Evolutionary conservation across 2,797 vertebrate genomes (phyloP).

Genomic region (Mormyrus proboscirostris): DNA sequence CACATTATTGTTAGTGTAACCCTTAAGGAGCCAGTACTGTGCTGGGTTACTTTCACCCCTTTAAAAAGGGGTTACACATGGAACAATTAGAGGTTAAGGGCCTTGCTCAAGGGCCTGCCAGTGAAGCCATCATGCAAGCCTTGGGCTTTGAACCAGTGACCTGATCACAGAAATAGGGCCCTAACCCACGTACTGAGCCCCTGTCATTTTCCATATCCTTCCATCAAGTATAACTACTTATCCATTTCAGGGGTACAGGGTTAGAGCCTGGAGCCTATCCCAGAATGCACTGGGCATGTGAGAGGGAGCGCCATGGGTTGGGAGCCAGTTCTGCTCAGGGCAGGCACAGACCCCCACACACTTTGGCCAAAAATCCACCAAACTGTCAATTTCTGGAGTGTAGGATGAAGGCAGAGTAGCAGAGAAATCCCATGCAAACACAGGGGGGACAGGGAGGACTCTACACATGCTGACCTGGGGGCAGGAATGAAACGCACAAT

Average conservation of each 20-base stretch:
- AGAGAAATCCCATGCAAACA: background rate
- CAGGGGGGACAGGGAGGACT: background rate
- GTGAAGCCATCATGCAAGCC: background rate
- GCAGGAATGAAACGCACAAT: background rate
- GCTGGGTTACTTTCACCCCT: too few species aligned
- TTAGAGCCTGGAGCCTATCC: background rate
- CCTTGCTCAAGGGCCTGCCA: background rate
- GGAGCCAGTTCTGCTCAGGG: background rate
- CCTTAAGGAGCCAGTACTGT: too few species aligned
- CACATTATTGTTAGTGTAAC: too few species aligned
- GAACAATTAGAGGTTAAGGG: background rate
- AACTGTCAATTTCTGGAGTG: background rate
- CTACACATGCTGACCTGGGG: background rate
- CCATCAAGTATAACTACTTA: background rate
- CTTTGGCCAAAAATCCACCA: background rate
- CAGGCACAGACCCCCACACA: background rate
- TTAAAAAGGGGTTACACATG: too few species aligned
- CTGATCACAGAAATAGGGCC: background rate
- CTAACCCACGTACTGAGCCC: background rate
- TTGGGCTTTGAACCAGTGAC: background rate
- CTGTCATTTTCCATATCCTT: background rate
- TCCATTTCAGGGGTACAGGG: background rate
- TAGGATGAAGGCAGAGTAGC: background rate
- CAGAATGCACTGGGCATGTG: background rate
- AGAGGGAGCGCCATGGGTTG: background rate